Conservation (phyloP, 1,140 invertebrate species). For the Lasioglossum baleicum region DNA sequence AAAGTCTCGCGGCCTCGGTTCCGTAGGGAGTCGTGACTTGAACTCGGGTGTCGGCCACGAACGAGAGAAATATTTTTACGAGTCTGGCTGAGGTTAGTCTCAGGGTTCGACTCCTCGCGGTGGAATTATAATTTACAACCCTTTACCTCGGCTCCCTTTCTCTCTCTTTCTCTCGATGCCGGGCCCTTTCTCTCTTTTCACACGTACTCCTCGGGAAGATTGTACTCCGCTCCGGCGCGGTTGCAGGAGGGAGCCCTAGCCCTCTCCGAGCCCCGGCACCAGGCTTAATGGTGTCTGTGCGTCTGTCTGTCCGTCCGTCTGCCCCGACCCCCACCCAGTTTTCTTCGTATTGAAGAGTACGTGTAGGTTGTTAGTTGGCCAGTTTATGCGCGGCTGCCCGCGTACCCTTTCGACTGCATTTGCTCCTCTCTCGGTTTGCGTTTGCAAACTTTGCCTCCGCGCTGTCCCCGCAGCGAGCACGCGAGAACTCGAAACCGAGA, state of each 20-base stretch:
- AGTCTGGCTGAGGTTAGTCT: conserved; percentile 76
- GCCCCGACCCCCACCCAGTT: conserved; percentile 52
- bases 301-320: conserved; percentile 62
- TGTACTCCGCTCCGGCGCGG: conserved; percentile 35
- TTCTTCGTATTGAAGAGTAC: conserved; percentile 61
- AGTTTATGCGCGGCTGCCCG: conserved; percentile 71
- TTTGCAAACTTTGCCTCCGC: conserved; percentile 35
- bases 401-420: conserved; percentile 66
- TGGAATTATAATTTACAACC: conserved; percentile 79
- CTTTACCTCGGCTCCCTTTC: conserved; percentile 56
- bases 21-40: conserved; percentile 47
- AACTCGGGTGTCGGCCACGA: conserved; percentile 43
- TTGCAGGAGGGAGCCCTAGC: conserved; percentile 47
- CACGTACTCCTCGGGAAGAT: conserved; percentile 60
- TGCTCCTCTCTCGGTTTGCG: conserved; percentile 56
- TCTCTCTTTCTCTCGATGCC: conserved; percentile 7
- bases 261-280: conserved; percentile 42
- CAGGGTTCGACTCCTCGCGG: conserved; percentile 76
- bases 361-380: conserved; percentile 76
- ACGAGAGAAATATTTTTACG: conserved; percentile 73
- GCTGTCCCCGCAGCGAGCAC: neutral
- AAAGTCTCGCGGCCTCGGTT: conserved; percentile 39
- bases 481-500: neutral
- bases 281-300: conserved; percentile 74
- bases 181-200: conserved; percentile 44